Conservation (phyloP, 1,140 invertebrate species). For the Drosophila guanche region DNA sequence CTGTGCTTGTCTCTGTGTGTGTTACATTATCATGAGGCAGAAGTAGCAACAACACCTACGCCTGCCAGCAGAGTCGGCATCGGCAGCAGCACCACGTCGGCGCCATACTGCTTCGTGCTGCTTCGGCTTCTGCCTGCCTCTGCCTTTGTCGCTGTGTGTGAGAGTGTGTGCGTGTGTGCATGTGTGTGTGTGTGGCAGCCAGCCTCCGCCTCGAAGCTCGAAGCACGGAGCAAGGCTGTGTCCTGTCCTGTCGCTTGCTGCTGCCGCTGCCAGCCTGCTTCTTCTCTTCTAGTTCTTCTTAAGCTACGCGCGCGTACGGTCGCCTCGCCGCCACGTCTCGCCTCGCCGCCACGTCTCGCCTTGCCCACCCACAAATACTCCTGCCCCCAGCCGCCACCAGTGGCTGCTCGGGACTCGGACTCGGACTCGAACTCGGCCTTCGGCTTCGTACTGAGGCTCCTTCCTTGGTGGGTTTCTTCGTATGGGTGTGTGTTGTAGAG, state of each 20-base stretch:
- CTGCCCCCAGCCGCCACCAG: constrained; percentile 32
- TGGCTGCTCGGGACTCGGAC: constrained; percentile 38
- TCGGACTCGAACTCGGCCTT: constrained; percentile 50
- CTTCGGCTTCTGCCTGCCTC: constrained; percentile 50
- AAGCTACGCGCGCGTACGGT: constrained; percentile 80
- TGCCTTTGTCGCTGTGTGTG: constrained; percentile 38
- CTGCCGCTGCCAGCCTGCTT: constrained; percentile 70
- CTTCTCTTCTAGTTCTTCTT: constrained; percentile 83
- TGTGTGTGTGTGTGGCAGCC: too few species aligned
- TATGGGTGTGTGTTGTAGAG: constrained; percentile 50
- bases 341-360: constrained; percentile 29
- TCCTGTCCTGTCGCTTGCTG: constrained; percentile 40
- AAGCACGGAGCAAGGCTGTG: too few species aligned
- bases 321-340: constrained; percentile 53
- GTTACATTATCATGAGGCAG: constrained; percentile 72
- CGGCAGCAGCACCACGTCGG: constrained; percentile 41
- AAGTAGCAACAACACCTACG: constrained; percentile 48
- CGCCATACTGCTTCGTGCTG: constrained; percentile 36
- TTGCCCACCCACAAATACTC: background rate
- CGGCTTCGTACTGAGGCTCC: constrained; percentile 41
- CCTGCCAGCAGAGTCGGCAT: constrained; percentile 25
- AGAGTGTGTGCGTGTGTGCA: constrained; percentile 33
- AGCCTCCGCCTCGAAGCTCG: too few species aligned
- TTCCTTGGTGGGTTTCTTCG: constrained; percentile 70
- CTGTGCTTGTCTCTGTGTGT: constrained; percentile 43